Conservation (phyloP, 2,888 invertebrate species). For the Carabus problematicus region DNA sequence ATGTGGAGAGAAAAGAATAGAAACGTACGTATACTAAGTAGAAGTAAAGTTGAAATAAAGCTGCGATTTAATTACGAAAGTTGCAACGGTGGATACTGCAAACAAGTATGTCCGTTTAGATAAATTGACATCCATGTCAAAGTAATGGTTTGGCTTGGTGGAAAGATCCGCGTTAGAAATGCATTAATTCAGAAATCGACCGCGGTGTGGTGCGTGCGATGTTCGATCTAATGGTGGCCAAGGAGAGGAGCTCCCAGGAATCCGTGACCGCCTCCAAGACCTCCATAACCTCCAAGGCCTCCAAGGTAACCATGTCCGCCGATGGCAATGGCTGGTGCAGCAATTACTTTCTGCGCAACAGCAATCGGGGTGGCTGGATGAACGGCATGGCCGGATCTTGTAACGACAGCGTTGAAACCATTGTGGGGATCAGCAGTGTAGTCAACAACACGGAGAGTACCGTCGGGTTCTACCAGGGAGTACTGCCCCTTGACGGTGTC, state of each 20-base stretch:
- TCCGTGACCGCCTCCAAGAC: slow-evolving; percentile 3
- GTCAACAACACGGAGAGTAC: slow-evolving; percentile 64
- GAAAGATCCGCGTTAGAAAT: not conserved
- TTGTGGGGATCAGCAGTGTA: slow-evolving; percentile 67
- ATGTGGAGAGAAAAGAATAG: no score
- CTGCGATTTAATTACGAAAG: slow-evolving; percentile 1
- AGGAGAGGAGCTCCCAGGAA: not conserved
- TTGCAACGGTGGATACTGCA: not conserved
- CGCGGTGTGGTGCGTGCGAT: not conserved
- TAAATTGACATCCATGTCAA: not conserved
- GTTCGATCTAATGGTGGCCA: not conserved
- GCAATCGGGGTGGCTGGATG: slow-evolving; percentile 59
- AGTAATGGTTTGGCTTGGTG: no score
- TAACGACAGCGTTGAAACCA: slow-evolving; percentile 60
- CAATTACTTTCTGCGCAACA: slow-evolving; percentile 51
- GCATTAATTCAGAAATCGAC: slow-evolving; percentile 11
- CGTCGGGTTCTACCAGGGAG: slow-evolving; percentile 65
- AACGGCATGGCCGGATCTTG: slow-evolving; percentile 64
- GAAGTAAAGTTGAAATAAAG: no score
- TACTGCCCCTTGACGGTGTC: slow-evolving; percentile 66
- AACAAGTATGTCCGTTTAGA: not conserved
- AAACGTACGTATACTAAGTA: no score
- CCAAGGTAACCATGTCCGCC: slow-evolving; percentile 43
- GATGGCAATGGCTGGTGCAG: slow-evolving; percentile 48
- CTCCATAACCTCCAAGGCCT: slow-evolving; percentile 1